Base-by-base conservation (phyloP, 2,888 invertebrate genomes). In the Spilarctia lutea region DNA sequence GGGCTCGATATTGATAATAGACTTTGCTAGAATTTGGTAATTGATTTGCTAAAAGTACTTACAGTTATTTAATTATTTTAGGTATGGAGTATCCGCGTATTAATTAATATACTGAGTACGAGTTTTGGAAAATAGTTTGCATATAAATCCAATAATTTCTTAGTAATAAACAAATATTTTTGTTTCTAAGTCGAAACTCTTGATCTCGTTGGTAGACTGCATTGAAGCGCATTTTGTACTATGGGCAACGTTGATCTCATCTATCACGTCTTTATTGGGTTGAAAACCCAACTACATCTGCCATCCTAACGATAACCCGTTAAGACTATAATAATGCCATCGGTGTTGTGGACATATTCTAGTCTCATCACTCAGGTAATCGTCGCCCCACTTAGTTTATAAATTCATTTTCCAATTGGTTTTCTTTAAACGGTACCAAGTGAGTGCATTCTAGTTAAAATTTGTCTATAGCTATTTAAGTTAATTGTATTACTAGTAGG, bases 1-100 rank as follows among this genome's bases (percentile, higher is more conserved):
- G 68, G 68, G 70, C 63, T 71, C 65, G 52, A 73, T 77, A 73
- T 83, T 72, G 79, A 67, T 52, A 68, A 30, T 24, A 48, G 18
- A 65, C 39, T n/a, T 20, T 18, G 42, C 27, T 10, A 67, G n/a
- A n/a, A 71, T 20, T 30, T 63, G 18, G 16, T 13, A 30, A 8
- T 18, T 8, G 16, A 63, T 30, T 18, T 63, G 16, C 16, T 63
- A 18, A 16, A 63, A 63, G 60, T 63, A 16, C 27, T 63, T 63
- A 52, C 7, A 52, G 24, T 24, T 48, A 48, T 20, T 20, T 6
- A 48, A 48, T 48, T 48, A 0, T 52, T 52, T 6, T 52, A 2
- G 18, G 27, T 63, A 63, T 63, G 30, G 13, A 27, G 27, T 30
- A 2, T 60, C 16, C 13, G 27, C 16, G 27, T 13, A 27, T 16